Evolutionary conservation across 2,797 vertebrate species (phyloP), one percentile per base, ranked within the genome.

Genomic region (Phylloscopus collybita): DNA sequence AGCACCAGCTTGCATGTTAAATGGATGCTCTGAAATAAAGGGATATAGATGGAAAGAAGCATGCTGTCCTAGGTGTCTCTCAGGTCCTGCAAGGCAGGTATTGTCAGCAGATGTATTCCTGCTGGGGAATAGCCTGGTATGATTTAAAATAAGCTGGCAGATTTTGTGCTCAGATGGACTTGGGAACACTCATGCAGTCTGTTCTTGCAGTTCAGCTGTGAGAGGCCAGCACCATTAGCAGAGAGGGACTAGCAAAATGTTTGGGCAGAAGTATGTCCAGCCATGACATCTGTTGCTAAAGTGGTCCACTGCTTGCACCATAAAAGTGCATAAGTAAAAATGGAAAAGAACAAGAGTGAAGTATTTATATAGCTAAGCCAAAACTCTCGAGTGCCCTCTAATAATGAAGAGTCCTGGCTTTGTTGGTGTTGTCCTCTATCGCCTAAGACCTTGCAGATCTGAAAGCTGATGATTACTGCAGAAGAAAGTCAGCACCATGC

Each of bases 141-240:
- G 25, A 36, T 61, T 93, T 90, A 88, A 92, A 94, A 84, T 66
- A 88, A 82, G 45, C 40, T 85, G 64, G 49, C 93, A 94, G 92
- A 93, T 96, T 95, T 94, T 81, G 90, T 93, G 94, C 92, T 96
- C 96, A 97, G 90, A 95, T 96, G 95, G 92, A 73, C 73, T 59
- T 56, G 53, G 88, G 92, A 96, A 93, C 83, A 71, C 66, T 81
- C 78, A 57, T 0, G 0, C 82, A 86, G 88, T 59, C 96, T 97
- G 90, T 94, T 94, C 75, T 21, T 94, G 74, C 92, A 67, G 82
- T 88, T 96, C 78, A 88, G 91, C 91, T 95, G 96, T 69, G 93
- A 84, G 83, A 88, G 88, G 72, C 67, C 89, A 87, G 70, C 81
- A 89, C 71, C 60, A 27, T 82, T 84, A 66, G 26, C 11, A 0